phyloP scores from a whole-genome alignment of 2,888 invertebrate species.

The Tricholauxania praeusta region DNA sequence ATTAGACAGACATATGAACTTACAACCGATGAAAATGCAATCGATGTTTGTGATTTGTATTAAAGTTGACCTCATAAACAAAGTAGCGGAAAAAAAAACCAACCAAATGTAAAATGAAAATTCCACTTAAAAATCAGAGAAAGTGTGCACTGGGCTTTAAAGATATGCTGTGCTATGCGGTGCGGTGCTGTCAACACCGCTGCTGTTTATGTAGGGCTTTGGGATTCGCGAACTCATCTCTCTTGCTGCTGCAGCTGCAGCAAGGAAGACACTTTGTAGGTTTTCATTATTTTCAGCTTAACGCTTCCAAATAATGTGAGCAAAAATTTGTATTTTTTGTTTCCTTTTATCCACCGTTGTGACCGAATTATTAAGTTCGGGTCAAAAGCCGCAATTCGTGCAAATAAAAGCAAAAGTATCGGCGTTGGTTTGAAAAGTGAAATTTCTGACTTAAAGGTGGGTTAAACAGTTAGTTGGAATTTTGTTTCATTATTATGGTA shows the following conservation, averaged over 20 bases:
- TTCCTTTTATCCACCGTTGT: not conserved
- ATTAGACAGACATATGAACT: no score
- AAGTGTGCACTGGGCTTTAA: conserved; percentile 24
- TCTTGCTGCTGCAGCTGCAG: not conserved
- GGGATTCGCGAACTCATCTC: not conserved
- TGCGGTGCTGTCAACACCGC: not conserved
- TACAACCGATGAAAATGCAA: no score
- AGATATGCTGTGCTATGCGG: not conserved
- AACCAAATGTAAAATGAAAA: conserved; percentile 13
- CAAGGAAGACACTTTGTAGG: conserved; percentile 29
- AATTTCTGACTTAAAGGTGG: conserved; percentile 25
- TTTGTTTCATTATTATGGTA: not conserved
- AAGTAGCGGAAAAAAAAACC: not conserved
- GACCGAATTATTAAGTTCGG: conserved; percentile 3
- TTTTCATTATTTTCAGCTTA: conserved; percentile 1
- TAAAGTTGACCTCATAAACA: conserved; percentile 14
- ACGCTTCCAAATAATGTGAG: not conserved
- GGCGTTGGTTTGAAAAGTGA: conserved; percentile 39
- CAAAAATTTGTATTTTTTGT: conserved; percentile 5
- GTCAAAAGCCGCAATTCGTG: not conserved
- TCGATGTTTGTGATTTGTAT: not conserved
- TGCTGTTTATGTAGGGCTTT: conserved; percentile 8
- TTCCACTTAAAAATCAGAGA: conserved; percentile 29
- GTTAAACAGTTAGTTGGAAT: not conserved
- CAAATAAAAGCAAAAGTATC: conserved; percentile 20